A percentile compares a stretch with the other conserved stretches of the same genome.
These are phyloP conservation scores for Rhincodon typus DNA, from an alignment of 2,797 vertebrate species.

Conservation along the genomic window DNA sequence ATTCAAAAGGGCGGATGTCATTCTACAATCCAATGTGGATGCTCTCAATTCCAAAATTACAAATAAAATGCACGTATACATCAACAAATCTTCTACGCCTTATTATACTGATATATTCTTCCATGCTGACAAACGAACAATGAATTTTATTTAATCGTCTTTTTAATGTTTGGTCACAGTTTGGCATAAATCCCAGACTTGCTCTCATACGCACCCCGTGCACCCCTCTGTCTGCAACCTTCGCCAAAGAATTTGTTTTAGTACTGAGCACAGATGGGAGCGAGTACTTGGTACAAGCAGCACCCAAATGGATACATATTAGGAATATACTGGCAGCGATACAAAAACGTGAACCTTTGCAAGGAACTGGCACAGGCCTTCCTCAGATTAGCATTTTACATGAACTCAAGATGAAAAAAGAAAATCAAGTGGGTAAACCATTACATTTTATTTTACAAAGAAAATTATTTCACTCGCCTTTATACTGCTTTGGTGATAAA, in stretches of 20 bases:
- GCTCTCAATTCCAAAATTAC: constrained; percentile 39
- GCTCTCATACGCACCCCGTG: constrained; percentile 43
- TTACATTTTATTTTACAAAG: neutral
- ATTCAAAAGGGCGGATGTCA: constrained; percentile 45
- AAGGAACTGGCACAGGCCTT: constrained; percentile 38
- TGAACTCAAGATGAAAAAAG: constrained; percentile 37
- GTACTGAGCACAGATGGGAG: constrained; percentile 43
- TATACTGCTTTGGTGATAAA: neutral
- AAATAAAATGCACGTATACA: constrained; percentile 38
- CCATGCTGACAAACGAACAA: constrained; percentile 42
- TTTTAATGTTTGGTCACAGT: constrained; percentile 41
- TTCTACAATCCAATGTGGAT: constrained; percentile 40
- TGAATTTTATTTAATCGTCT: constrained; percentile 43
- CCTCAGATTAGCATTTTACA: constrained; percentile 40
- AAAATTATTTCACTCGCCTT: constrained; percentile 32
- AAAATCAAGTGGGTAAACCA: neutral
- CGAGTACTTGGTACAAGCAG: constrained; percentile 41
- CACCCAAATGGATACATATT: constrained; percentile 44
- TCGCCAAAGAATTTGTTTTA: constrained; percentile 43
- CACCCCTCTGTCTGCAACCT: constrained; percentile 40
- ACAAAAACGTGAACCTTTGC: constrained; percentile 42
- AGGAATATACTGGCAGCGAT: constrained; percentile 40
- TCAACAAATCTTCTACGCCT: constrained; percentile 30
- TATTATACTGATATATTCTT: constrained; percentile 40
- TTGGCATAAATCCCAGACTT: constrained; percentile 42